Evolutionary conservation across 2,888 invertebrate species (phyloP), one percentile per base, ranked within the genome.

Genomic region (Cosmia trapezina): DNA sequence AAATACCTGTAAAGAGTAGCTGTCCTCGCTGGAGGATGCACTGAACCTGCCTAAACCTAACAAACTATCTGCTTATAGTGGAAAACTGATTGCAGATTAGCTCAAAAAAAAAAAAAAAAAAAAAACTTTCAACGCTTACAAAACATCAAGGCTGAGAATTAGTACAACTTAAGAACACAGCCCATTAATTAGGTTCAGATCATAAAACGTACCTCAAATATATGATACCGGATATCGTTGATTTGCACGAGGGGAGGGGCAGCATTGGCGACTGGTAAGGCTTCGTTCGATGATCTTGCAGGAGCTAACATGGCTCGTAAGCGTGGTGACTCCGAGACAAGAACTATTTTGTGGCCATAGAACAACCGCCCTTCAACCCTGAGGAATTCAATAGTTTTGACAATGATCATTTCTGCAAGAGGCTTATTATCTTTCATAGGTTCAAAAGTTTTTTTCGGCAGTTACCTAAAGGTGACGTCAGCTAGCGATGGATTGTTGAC

Each of bases 401-500:
- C 9, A 22, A 60, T 53, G 9, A 54, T 37, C 7, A 6, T 4
- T 11, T 41, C 19, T 69, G 19, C 28, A 19, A 41, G 14, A 56
- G 17, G 28, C 8, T 4, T 37, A 56, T 47, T 28, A 14, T 41
- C 41, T 33, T 41, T 6, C 7, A 12, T 22, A 37, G 2, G 5
- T 41, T 11, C 43, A 37, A 22, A 37, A 37, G 33, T 33, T 33
- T 37, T 37, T 2, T 33, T 19, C 37, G 17, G 43, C 37, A 51
- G 45, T 66, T 86, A 97, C 97, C 97, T 96, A 93, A 99, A 99
- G 71, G 98, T 98, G 45, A 99, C 98, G 91, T 99, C 99, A 86
- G 98, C 98, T 53, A 99, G 96, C 89, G 98, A 98, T 0, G 98
- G 98, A 95, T 99, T 99, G 96, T 99, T 99, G 81, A 99, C 98